These are phyloP conservation scores for Brienomyrus brachyistius DNA, from an alignment of 2,113 vertebrate species.

Conservation along the genomic window DNA sequence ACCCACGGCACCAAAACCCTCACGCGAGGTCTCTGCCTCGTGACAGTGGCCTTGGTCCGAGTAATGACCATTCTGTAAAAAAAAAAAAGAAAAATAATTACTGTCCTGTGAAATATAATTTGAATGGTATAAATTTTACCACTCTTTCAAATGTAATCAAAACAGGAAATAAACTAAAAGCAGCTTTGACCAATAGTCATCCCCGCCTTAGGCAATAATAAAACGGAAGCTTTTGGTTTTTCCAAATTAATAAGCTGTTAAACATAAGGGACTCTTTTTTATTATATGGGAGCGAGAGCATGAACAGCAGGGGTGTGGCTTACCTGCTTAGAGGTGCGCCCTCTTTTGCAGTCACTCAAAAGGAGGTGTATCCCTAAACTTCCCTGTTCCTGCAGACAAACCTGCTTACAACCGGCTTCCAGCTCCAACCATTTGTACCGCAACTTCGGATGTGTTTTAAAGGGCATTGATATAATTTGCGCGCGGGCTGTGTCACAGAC, in stretches of 20 bases:
- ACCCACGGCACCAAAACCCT: background rate
- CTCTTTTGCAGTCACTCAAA: background rate
- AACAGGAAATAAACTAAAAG: background rate
- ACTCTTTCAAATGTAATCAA: background rate
- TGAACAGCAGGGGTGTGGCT: slow-evolving; percentile 10
- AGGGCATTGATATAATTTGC: background rate
- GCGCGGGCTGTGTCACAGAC: background rate
- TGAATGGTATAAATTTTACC: background rate
- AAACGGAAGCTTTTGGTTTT: background rate
- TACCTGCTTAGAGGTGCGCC: slow-evolving; percentile 11
- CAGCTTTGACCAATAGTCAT: background rate
- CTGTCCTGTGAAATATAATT: background rate
- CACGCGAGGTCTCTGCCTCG: background rate
- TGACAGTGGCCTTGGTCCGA: background rate
- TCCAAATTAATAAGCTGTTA: background rate
- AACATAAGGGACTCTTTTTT: background rate
- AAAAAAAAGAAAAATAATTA: background rate
- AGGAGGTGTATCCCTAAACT: background rate
- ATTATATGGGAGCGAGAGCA: background rate
- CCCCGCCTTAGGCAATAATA: background rate
- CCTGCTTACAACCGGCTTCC: background rate
- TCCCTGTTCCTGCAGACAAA: background rate
- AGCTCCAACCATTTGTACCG: background rate
- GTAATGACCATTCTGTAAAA: background rate
- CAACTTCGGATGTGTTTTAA: background rate